phyloP scores from a whole-genome alignment of 2,888 invertebrate genomes.

The Emmelina monodactyla region DNA sequence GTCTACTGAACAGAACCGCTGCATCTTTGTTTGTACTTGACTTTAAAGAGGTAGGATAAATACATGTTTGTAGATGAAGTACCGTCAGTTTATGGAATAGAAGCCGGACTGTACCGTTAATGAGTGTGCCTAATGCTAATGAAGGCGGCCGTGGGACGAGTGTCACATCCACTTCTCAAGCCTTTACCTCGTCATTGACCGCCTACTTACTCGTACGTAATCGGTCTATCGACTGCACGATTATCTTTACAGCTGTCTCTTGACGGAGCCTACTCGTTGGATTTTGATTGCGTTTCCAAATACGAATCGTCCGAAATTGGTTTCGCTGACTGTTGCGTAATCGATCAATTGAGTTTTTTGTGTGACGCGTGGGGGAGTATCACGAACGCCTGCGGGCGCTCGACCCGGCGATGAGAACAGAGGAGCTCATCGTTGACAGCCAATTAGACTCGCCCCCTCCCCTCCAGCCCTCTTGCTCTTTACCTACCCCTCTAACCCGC shows the following conservation, averaged over 20 bases:
- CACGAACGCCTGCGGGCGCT: no score
- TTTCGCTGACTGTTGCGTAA: constrained; percentile 1
- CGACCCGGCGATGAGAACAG: constrained; percentile 26
- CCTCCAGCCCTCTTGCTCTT: constrained; percentile 23
- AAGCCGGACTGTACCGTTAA: constrained; percentile 42
- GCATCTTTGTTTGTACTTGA: not conserved
- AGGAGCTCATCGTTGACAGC: constrained; percentile 55
- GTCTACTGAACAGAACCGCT: not conserved
- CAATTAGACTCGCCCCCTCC: constrained; percentile 51
- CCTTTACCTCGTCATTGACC: no score
- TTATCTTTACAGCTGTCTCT: not conserved
- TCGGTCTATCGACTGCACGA: not conserved
- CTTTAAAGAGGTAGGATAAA: not conserved
- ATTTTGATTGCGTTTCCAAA: not conserved
- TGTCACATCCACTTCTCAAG: not conserved
- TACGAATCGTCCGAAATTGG: constrained; percentile 4
- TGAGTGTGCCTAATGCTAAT: constrained; percentile 51
- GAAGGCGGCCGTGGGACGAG: constrained; percentile 28
- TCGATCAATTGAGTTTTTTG: constrained; percentile 4
- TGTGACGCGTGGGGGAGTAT: constrained; percentile 12
- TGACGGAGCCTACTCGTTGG: not conserved
- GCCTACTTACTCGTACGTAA: not conserved
- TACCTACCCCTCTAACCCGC: constrained; percentile 30
- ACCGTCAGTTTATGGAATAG: not conserved
- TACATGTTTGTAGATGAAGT: constrained; percentile 2